phyloP scores from a whole-genome alignment of 1,140 invertebrate species.

The Scylla paramamosain region DNA sequence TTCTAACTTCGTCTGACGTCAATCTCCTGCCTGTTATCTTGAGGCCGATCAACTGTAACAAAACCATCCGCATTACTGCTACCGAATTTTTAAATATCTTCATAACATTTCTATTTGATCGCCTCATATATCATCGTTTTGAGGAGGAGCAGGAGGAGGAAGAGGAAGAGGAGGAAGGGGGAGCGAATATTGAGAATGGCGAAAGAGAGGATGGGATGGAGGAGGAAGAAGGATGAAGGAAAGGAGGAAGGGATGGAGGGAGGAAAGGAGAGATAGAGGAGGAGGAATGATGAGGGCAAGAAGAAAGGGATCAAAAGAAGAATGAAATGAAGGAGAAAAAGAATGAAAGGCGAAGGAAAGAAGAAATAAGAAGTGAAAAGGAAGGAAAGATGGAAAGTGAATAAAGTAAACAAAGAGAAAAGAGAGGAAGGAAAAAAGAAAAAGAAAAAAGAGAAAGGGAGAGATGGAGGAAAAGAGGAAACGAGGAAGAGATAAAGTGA shows the following conservation, averaged over 20 bases:
- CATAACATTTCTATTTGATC: too few relatives aligned
- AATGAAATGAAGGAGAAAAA: not conserved
- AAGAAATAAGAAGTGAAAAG: not conserved
- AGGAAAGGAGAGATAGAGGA: not conserved
- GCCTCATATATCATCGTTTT: too few relatives aligned
- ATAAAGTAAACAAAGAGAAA: not conserved
- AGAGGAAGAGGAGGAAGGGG: not conserved
- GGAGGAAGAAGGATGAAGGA: not conserved
- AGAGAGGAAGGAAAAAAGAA: not conserved
- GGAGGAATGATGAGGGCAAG: not conserved
- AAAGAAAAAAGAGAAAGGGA: not conserved
- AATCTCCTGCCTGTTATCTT: too few relatives aligned
- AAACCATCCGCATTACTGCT: too few relatives aligned
- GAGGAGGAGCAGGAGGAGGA: too few relatives aligned
- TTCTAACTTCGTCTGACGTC: too few relatives aligned
- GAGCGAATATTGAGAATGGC: not conserved
- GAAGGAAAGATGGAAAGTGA: not conserved
- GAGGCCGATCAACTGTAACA: too few relatives aligned
- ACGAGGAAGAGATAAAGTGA: not conserved
- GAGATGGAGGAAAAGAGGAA: constrained; percentile 5
- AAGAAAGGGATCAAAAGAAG: not conserved
- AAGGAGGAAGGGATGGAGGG: not conserved
- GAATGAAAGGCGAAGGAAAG: not conserved
- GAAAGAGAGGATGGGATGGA: not conserved
- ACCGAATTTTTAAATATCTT: too few relatives aligned